phyloP scores from a whole-genome alignment of 2,113 vertebrate genomes.

The Jaculus jaculus region DNA sequence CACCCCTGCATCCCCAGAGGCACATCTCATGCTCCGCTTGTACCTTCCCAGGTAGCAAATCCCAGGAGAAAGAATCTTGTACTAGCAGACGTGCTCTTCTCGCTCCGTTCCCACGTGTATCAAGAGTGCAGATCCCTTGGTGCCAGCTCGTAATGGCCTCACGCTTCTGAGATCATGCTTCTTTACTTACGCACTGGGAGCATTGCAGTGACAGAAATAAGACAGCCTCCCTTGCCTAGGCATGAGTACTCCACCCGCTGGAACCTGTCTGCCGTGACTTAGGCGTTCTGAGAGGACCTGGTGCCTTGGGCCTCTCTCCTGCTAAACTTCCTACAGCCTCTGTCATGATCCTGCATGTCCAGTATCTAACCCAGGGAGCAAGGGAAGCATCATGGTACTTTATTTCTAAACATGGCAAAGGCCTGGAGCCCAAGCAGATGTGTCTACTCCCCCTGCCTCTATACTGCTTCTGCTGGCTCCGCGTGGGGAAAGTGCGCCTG shows the following conservation, averaged over 20 bases:
- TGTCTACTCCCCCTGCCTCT: background rate
- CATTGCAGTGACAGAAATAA: fast-evolving
- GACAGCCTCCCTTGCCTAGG: background rate
- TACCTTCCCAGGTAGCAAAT: background rate
- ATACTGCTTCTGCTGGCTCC: no score
- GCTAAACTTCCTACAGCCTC: background rate
- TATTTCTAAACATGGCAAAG: background rate
- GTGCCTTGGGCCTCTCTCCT: background rate
- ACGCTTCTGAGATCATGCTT: background rate
- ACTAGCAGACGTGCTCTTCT: background rate
- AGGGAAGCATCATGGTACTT: background rate
- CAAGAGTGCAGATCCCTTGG: background rate
- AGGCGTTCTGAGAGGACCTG: background rate
- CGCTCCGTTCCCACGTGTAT: background rate
- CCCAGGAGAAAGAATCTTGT: background rate
- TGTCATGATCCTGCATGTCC: background rate
- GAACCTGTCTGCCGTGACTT: background rate
- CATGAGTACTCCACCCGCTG: background rate
- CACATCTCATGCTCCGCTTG: background rate
- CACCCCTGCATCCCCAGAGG: background rate
- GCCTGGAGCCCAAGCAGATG: background rate
- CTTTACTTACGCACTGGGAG: background rate
- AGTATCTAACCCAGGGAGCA: background rate
- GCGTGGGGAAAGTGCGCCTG: background rate
- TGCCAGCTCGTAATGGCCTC: background rate